These are phyloP conservation scores for Anoplolepis gracilipes DNA, from an alignment of 1,140 invertebrate genomes.

Conservation along the genomic window DNA sequence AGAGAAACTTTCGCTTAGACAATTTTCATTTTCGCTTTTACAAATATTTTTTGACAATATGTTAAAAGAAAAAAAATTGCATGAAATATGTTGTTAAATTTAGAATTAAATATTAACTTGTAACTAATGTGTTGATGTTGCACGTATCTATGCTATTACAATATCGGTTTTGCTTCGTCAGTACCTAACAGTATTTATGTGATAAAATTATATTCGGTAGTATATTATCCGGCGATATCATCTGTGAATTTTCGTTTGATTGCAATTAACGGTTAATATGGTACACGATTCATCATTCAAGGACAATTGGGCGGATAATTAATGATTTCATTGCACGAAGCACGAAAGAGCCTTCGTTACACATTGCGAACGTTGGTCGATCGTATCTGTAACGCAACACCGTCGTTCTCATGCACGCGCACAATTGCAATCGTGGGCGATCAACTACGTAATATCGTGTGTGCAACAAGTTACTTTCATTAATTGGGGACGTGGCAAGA, in stretches of 20 bases:
- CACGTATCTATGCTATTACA: neutral
- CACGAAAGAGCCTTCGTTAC: slow-evolving; percentile 43
- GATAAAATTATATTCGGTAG: slow-evolving; percentile 20
- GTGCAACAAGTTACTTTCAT: slow-evolving; percentile 67
- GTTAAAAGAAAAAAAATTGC: neutral
- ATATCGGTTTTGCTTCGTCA: neutral
- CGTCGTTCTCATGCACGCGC: slow-evolving; percentile 41
- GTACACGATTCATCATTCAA: slow-evolving; percentile 47
- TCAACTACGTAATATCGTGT: slow-evolving; percentile 48
- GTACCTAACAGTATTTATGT: slow-evolving; percentile 5
- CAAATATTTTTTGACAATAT: neutral
- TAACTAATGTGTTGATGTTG: neutral
- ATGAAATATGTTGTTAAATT: neutral
- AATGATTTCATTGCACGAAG: slow-evolving; percentile 42
- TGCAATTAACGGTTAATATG: slow-evolving; percentile 60
- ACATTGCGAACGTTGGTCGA: slow-evolving; percentile 56
- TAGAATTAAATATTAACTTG: too few relatives aligned
- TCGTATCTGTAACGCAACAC: slow-evolving; percentile 53
- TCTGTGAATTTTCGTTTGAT: slow-evolving; percentile 35
- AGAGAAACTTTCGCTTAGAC: neutral
- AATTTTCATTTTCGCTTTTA: too few relatives aligned
- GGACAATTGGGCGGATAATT: slow-evolving; percentile 64
- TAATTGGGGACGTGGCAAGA: slow-evolving; percentile 17
- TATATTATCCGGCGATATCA: slow-evolving; percentile 6
- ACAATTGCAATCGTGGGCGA: slow-evolving; percentile 19